A percentile compares a stretch with the other conserved stretches of the same genome.
Evolutionary conservation across 2,113 vertebrate species (phyloP).

Genomic region (Ptychochromis oligacanthus): DNA sequence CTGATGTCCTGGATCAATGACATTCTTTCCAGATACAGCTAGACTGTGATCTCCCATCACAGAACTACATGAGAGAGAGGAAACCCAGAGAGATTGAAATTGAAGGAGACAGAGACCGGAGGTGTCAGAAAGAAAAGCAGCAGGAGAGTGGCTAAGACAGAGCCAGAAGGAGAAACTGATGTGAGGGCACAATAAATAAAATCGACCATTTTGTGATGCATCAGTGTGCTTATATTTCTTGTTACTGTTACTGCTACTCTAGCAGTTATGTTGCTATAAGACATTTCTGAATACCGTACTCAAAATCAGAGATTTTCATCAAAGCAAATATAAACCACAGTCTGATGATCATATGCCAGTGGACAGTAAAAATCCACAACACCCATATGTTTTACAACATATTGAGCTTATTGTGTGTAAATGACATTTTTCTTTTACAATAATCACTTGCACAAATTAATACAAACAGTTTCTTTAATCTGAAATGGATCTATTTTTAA

Average conservation of each 20-base stretch:
- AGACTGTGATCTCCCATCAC: constrained; percentile 39
- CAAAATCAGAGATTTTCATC: background rate
- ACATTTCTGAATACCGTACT: background rate
- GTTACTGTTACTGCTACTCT: background rate
- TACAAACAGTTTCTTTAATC: background rate
- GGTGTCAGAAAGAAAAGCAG: constrained; percentile 19
- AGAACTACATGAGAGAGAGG: background rate
- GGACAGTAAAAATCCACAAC: no score
- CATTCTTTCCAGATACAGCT: constrained; percentile 72
- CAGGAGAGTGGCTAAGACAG: background rate
- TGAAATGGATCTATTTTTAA: background rate
- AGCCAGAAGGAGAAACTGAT: background rate
- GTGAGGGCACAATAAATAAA: constrained; percentile 51
- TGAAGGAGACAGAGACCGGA: constrained; percentile 29
- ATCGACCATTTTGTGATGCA: constrained; percentile 30
- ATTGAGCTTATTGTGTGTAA: no score
- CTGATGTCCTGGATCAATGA: constrained; percentile 78
- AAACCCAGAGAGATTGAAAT: constrained; percentile 1
- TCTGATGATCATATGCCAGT: no score
- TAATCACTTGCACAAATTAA: background rate
- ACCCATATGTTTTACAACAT: no score
- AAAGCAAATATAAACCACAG: background rate
- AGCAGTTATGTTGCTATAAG: background rate
- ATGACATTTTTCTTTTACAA: background rate
- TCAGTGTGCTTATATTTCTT: constrained; percentile 38